Base-by-base conservation (phyloP, 2,888 invertebrate genomes). In the Ischnus inquisitorius region DNA sequence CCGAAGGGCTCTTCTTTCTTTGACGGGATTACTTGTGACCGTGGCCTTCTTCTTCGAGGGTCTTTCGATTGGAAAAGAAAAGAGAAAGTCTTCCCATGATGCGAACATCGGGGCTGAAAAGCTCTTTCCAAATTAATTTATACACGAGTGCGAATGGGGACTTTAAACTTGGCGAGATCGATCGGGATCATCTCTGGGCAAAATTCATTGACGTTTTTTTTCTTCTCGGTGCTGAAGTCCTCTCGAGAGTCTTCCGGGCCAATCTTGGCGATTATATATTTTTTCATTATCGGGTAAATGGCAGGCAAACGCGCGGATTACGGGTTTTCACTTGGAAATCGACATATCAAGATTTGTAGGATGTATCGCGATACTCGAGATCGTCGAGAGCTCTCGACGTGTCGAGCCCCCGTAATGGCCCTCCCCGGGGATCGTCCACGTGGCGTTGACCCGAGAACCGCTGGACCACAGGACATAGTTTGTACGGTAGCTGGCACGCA, bases 401-500 rank as follows among this genome's bases (percentile, higher is more conserved):
- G 28, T 72, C 28, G 6, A 51, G 10, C 51, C 28, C 43, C 16
- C 25, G 43, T 16, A 60, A 48, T 19, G 68, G 28, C 19, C 19
- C 60, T 88, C 88, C 86, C 86, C 8, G 51, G 77, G 87, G 87
- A 81, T 79, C 65, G 83, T 84, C 82, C 88, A 86, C 88, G 86
- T 87, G 87, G 74, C 81, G 67, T 78, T 68, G 60, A 60, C 46
- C 57, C 60, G 46, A 68, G 46, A 34, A 34, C 12, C 54, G 12
- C 16, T 6, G 25, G 41, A 46, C 19, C 69, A 43, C 60, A 43
- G 54, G 41, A 39, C 19, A 28, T 19, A 71, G 72, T 39, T 34
- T 65, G 46, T 46, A 74, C 43, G 67, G 19, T 65, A 39, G 54
- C 69, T 41, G 41, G 22, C 8, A 34, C 34, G 19, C n/a, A 16